Evolutionary conservation across 2,113 vertebrate species (phyloP).

Genomic region (Lampris incognitus): DNA sequence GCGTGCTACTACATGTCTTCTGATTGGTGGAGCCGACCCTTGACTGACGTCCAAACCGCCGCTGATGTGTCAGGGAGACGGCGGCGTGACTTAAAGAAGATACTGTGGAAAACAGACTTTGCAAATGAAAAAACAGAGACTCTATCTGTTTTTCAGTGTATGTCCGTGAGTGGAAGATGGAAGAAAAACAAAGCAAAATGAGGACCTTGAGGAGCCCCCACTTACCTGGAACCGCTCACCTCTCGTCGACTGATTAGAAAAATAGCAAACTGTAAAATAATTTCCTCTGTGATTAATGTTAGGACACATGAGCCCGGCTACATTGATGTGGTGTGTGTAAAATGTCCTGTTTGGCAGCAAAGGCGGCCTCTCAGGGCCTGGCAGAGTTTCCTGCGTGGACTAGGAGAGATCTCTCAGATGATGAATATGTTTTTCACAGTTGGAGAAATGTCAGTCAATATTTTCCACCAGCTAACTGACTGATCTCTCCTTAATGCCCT

Average conservation of each 20-base stretch:
- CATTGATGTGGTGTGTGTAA: conserved; percentile 31
- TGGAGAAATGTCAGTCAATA: conserved; percentile 28
- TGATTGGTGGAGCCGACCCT: too few species aligned
- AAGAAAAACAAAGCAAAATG: conserved; percentile 16
- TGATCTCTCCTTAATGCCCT: conserved; percentile 34
- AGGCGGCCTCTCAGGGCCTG: conserved; percentile 4
- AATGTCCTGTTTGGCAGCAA: conserved; percentile 35
- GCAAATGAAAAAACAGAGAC: background rate
- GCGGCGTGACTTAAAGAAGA: background rate
- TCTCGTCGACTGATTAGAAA: conserved; percentile 44
- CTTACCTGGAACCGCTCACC: conserved; percentile 68
- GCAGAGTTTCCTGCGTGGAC: conserved; percentile 18
- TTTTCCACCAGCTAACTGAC: conserved; percentile 44
- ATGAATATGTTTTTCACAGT: conserved; percentile 66
- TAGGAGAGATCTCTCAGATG: conserved; percentile 35
- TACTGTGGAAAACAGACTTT: conserved; percentile 4
- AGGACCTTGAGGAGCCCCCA: conserved; percentile 23
- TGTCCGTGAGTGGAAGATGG: conserved; percentile 8
- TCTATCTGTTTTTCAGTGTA: conserved; percentile 12
- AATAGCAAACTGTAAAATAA: conserved; percentile 33
- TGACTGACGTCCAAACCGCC: background rate
- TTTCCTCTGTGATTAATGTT: conserved; percentile 29
- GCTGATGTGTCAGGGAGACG: background rate
- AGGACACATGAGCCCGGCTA: conserved; percentile 5
- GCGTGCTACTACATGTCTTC: too few species aligned